phyloP scores from a whole-genome alignment of 2,797 vertebrate genomes.

The Anniella stebbinsi region DNA sequence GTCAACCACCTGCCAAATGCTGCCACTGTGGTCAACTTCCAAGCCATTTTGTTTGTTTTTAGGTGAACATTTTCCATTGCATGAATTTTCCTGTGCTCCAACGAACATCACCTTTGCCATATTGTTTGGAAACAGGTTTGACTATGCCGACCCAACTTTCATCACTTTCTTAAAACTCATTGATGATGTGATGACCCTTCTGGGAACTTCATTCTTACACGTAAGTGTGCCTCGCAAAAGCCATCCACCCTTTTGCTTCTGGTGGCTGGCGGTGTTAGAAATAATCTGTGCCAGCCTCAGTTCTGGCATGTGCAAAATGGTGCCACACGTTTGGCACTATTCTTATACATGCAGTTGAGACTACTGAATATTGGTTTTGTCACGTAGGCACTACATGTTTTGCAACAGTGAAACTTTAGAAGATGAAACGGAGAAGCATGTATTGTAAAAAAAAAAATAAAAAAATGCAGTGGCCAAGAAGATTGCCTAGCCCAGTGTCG shows the following conservation, averaged over 20 bases:
- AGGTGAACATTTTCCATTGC: constrained; percentile 67
- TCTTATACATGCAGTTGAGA: neutral
- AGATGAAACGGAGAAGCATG: neutral
- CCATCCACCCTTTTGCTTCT: too few species aligned
- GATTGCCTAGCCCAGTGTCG: neutral
- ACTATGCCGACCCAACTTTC: constrained; percentile 67
- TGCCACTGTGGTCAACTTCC: neutral
- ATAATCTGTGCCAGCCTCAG: neutral
- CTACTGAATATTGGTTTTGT: neutral
- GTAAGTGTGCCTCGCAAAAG: constrained; percentile 43
- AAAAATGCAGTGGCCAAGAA: neutral
- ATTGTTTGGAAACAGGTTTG: constrained; percentile 71
- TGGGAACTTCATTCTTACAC: constrained; percentile 61
- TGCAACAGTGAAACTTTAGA: neutral
- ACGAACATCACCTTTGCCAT: constrained; percentile 66
- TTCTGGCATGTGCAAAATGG: neutral
- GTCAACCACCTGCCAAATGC: neutral
- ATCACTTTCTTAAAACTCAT: constrained; percentile 62
- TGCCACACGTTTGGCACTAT: neutral
- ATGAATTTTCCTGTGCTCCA: constrained; percentile 59
- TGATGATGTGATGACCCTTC: constrained; percentile 67
- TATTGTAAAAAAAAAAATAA: neutral
- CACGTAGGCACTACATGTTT: neutral
- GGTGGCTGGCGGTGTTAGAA: neutral
- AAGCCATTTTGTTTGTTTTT: neutral